Evolutionary conservation across 2,888 invertebrate genomes (phyloP), one percentile per base, ranked within the genome.

Genomic region (Biston stratarius): DNA sequence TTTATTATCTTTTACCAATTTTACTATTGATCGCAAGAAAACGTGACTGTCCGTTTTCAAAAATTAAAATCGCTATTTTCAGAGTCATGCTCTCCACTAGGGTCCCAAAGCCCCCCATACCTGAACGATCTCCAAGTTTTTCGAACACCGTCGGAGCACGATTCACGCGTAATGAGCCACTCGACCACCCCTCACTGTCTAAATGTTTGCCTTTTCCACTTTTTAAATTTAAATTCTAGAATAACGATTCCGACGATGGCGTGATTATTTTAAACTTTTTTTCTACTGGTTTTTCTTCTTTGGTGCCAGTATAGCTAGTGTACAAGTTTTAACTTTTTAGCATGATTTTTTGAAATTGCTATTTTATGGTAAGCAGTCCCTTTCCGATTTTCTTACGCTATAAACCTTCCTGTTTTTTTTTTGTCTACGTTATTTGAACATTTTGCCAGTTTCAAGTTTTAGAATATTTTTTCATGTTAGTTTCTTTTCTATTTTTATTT

Each of bases 141-240:
- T 72, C 77, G 77, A 76, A 77, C 79, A 72, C 77, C 78, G 77
- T 82, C 80, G 79, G 73, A 87, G 84, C 75, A 78, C 82, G 85
- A 81, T 84, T 81, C 79, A 78, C 79, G 76, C 83, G 81, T 91
- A 92, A 92, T 89, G 92, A 92, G 88, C 81, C 88, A 83, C 90
- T 88, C 83, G 78, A 69, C 84, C 79, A 82, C 79, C 85, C 81
- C 78, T 77, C 74, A 69, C 74, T 78, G 60, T 85, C 82, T 85
- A 81, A 86, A 88, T 86, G 87, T 86, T 91, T 84, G 81, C 85
- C 81, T 84, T 86, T 86, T 84, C 80, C 75, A 79, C 78, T 83
- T 79, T 80, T 83, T 77, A 77, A 81, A 79, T 83, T 81, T 75
- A 77, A 80, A 80, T 79, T 82, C 71, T 70, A 65, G 67, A 74